Evolutionary conservation across 37 sponge, comb jelly and placozoan genomes (phyloP).

Genomic region (Cladorhizidae sp.): DNA sequence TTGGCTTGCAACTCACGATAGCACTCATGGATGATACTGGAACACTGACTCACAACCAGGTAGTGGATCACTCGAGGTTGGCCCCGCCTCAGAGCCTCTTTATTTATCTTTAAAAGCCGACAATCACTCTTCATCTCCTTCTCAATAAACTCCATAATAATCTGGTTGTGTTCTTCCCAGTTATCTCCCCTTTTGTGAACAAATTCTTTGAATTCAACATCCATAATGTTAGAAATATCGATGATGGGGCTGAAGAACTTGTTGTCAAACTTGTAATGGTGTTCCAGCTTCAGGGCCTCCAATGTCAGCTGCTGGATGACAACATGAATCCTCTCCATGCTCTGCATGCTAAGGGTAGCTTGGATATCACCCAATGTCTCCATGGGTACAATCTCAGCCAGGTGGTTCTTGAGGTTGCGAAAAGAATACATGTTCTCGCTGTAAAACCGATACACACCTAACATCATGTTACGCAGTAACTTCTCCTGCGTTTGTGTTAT

Average conservation of each 20-base stretch:
- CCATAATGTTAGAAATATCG: constrained; percentile 8
- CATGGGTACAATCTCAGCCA: constrained; percentile 33
- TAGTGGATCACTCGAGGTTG: background rate
- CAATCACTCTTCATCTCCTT: constrained; percentile 3
- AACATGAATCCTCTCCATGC: constrained; percentile 42
- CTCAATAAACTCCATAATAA: constrained; percentile 7
- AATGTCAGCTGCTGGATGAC: constrained; percentile 41
- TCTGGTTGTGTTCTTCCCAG: constrained; percentile 22
- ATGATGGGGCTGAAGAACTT: constrained; percentile 24
- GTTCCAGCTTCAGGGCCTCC: constrained; percentile 39
- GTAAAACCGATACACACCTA: constrained; percentile 49
- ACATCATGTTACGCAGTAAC: constrained; percentile 31
- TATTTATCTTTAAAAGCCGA: background rate
- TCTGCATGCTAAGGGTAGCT: constrained; percentile 8
- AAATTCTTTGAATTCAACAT: constrained; percentile 39
- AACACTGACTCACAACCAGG: constrained; percentile 21
- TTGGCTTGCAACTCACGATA: constrained; percentile 49
- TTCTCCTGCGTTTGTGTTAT: constrained; percentile 30
- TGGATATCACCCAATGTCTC: constrained; percentile 23
- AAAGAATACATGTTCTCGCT: constrained; percentile 56
- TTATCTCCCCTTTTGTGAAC: background rate
- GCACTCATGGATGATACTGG: constrained; percentile 1
- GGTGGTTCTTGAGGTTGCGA: constrained; percentile 3
- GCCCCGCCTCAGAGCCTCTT: background rate
- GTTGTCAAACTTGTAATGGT: constrained; percentile 14